A percentile compares a stretch with the other conserved stretches of the same genome.
Evolutionary conservation across 1,140 invertebrate species (phyloP).

Genomic region (Ips nitidus): DNA sequence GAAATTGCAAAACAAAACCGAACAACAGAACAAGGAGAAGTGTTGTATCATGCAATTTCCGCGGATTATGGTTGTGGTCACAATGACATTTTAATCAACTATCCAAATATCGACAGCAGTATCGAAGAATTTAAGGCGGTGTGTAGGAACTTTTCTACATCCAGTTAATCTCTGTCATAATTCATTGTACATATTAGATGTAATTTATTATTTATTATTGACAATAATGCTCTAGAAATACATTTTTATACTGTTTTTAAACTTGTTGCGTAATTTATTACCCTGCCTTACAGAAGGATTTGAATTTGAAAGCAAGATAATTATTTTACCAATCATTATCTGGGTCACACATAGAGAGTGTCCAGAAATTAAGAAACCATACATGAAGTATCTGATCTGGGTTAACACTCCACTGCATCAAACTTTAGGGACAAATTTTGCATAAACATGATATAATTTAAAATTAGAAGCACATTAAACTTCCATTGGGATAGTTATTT

Average conservation of each 20-base stretch:
- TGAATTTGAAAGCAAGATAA: too few relatives aligned
- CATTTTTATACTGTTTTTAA: not conserved
- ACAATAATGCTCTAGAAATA: constrained; percentile 1
- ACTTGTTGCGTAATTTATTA: too few relatives aligned
- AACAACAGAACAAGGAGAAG: constrained; percentile 32
- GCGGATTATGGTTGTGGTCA: constrained; percentile 38
- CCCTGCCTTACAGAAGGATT: too few relatives aligned
- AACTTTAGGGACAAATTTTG: too few relatives aligned
- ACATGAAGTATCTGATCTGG: too few relatives aligned
- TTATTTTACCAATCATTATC: too few relatives aligned
- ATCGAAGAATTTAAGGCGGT: constrained; percentile 21
- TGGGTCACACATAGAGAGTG: too few relatives aligned
- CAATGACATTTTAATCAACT: constrained; percentile 10
- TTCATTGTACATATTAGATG: not conserved
- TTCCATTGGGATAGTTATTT: too few relatives aligned
- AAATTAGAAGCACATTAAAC: too few relatives aligned
- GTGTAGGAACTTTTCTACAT: constrained; percentile 18
- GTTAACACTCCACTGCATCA: too few relatives aligned
- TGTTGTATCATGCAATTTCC: constrained; percentile 40
- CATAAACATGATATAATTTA: too few relatives aligned
- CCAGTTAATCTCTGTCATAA: not conserved
- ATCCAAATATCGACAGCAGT: constrained; percentile 12
- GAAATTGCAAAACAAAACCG: constrained; percentile 26
- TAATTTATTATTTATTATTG: not conserved
- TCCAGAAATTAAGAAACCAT: too few relatives aligned